Evolutionary conservation across 1,140 invertebrate species (phyloP), one percentile per base, ranked within the genome.

Genomic region (Camponotus vicinus): DNA sequence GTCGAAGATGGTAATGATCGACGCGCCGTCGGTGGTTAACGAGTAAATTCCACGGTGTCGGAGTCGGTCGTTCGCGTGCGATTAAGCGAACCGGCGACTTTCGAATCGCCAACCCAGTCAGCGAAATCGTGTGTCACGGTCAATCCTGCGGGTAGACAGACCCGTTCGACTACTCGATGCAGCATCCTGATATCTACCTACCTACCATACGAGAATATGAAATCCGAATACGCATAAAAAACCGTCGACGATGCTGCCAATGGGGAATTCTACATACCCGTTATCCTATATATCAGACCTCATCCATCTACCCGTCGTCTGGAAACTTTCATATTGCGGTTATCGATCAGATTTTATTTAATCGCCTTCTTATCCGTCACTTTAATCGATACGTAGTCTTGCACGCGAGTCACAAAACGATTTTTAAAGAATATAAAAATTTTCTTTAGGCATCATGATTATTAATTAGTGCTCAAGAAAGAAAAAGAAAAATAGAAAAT

Each of bases 41-140:
- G 85, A 83, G 66, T 55, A 82, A 85, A 87, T 87, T 86, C 83
- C 87, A 89, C 66, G 87, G 86, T 87, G 69, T 64, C 76, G 80
- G 86, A 86, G 73, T 71, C 76, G 66, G 85, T 69, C 57, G 57
- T 80, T 90, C 52, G 86, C 59, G 87, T 85, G 86, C 66, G 42
- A 11, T 45, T 76, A 77, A 91, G 69, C 84, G 84, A 87, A 75
- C 84, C 75, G 80, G 69, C 70, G 86, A 92, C 92, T 93, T 94
- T 94, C 92, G 85, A 94, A 92, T 93, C 90, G 40, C 77, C 89
- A 32, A 18, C 57, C 66, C 66, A 32, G 32, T 21, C 82, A 89
- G 90, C 86, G 89, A 91, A 93, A 93, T 92, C 88, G 88, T 90
- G 91, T 91, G 91, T 93, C 93, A 92, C 80, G 93, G 92, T 92